Conservation (phyloP, 2,113 vertebrate genomes). For the Cebus imitator region DNA sequence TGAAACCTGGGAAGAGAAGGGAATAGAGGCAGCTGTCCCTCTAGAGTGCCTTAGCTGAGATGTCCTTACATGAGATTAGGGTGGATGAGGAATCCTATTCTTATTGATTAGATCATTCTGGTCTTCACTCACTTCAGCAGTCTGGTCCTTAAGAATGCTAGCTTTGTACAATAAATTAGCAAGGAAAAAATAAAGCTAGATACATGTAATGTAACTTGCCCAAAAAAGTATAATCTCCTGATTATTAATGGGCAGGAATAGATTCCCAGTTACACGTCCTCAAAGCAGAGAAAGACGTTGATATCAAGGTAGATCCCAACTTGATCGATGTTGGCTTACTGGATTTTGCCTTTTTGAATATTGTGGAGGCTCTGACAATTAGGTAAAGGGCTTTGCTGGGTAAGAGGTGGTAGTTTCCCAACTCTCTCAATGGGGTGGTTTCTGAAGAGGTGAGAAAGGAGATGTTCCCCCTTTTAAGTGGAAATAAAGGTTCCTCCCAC, state of each 20-base stretch:
- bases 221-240: constrained; percentile 30
- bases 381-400: not conserved
- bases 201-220: not conserved
- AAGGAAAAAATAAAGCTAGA: no score
- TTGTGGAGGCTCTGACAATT: not conserved
- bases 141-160: not conserved
- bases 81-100: not conserved
- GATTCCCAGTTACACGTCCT: not conserved
- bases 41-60: not conserved
- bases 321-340: not conserved
- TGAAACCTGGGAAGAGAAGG: not conserved
- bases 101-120: constrained; percentile 15
- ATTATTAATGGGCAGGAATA: not conserved
- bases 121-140: constrained; percentile 6
- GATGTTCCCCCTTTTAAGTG: constrained; percentile 11
- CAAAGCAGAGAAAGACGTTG: constrained; percentile 20
- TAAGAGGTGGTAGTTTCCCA: not conserved
- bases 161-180: not conserved
- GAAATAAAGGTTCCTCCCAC: not conserved
- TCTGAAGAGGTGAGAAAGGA: constrained; percentile 41
- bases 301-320: not conserved
- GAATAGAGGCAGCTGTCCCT: not conserved
- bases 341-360: constrained; percentile 37
- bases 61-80: not conserved
- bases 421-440: not conserved